Conservation (phyloP, 2,888 invertebrate species). For the Drosophila koepferae region DNA sequence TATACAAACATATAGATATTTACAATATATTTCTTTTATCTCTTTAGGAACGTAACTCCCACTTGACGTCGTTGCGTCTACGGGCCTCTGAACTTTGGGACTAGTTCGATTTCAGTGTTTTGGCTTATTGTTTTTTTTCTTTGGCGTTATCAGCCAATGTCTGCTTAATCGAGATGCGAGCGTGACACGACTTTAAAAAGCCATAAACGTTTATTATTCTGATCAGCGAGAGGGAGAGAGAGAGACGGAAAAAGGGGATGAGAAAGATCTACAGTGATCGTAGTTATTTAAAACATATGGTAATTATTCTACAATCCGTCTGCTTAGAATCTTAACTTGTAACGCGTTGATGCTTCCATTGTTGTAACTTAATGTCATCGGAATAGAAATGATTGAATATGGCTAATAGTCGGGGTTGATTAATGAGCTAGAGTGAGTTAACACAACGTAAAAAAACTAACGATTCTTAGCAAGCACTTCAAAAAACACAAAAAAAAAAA, state of each 20-base stretch:
- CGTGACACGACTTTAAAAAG: conserved; percentile 18
- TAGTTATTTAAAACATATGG: background rate
- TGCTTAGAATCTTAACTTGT: background rate
- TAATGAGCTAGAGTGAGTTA: background rate
- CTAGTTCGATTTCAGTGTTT: conserved; percentile 1
- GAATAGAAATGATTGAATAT: background rate
- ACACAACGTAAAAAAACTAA: background rate
- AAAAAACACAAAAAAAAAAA: background rate
- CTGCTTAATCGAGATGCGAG: background rate
- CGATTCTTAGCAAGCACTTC: background rate
- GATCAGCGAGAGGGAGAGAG: background rate
- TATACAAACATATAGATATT: background rate
- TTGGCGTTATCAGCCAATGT: conserved; percentile 25
- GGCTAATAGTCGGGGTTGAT: background rate
- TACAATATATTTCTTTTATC: background rate
- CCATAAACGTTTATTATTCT: background rate
- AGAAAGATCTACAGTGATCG: too few species aligned
- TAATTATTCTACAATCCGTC: background rate
- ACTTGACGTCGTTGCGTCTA: conserved; percentile 25
- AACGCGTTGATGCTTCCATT: background rate
- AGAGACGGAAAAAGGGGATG: too few species aligned
- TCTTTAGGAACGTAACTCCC: conserved; percentile 2
- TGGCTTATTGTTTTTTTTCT: background rate
- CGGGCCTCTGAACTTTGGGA: background rate
- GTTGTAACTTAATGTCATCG: background rate